These are phyloP conservation scores for Diachasmimorpha longicaudata DNA, from an alignment of 1,140 invertebrate genomes.

Conservation along the genomic window DNA sequence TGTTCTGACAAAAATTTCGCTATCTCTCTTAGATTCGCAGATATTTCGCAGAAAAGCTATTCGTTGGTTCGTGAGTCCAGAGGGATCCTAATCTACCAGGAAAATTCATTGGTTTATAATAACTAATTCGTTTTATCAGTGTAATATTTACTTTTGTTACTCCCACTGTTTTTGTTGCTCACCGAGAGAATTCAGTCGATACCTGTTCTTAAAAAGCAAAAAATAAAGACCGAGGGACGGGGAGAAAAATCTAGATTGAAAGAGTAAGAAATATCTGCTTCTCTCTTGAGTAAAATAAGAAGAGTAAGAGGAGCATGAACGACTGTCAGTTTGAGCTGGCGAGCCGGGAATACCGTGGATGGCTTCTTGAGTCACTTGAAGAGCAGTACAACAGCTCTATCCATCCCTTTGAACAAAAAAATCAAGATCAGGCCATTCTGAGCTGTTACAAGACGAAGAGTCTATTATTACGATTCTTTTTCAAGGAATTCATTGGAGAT, in stretches of 20 bases:
- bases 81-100: too few species aligned
- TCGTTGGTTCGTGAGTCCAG: too few species aligned
- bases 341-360: constrained; percentile 52
- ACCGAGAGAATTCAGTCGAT: too few species aligned
- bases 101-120: too few species aligned
- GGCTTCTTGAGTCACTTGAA: constrained; percentile 49
- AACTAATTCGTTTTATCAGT: too few species aligned
- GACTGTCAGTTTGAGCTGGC: constrained; percentile 50
- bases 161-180: too few species aligned
- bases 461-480: background rate
- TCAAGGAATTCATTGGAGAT: background rate
- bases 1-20: too few species aligned
- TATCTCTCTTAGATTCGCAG: too few species aligned
- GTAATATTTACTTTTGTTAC: too few species aligned
- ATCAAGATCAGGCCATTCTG: background rate
- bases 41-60: too few species aligned
- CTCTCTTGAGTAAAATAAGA: constrained; percentile 4
- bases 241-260: constrained; percentile 5
- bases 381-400: constrained; percentile 53
- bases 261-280: constrained; percentile 1
- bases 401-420: constrained; percentile 45
- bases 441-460: constrained; percentile 8
- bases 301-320: constrained; percentile 14
- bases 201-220: too few species aligned
- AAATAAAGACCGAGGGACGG: background rate